Base-by-base conservation (phyloP, 2,888 invertebrate species). In the Drosophila rubida region DNA sequence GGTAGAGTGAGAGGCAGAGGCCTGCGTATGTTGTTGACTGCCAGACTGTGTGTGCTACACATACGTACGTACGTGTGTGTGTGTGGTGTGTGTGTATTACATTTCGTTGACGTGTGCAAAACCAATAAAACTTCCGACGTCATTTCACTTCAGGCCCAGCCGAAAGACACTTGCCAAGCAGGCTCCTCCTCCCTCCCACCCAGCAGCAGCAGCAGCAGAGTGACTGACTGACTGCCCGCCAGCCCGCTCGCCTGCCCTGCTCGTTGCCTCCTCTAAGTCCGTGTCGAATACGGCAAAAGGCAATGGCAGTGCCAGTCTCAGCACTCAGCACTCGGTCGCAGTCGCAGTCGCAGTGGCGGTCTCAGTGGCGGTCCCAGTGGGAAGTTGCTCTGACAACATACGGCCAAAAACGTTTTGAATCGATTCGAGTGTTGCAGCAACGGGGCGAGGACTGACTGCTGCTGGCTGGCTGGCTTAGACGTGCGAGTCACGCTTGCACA, bases 81-180 rank as follows among this genome's bases (percentile, higher is more conserved):
- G 39, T 64, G 19, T 60, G 48, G 48, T 65, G 51, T 69, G 41
- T 78, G 44, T 72, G 65, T 72, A 71, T 75, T 75, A 82, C 82
- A 86, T 89, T 83, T 84, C 80, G 89, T 80, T 90, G 89, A 89
- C 89, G 83, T 86, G 87, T 82, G 86, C 87, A 83, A 89, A 89
- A 85, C 87, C 89, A 89, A 89, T 88, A 86, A 89, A 89, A 88
- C 88, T 90, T 89, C 75, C 81, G 72, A 83, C 83, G 85, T 88
- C 80, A 78, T 78, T 86, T 78, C 66, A 69, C 65, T 68, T 68
- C 79, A 76, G 71, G 63, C 80, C 69, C 74, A 69, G 66, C 42
- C 79, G 69, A 83, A 80, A 75, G 73, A 73, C 73, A 73, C 83
- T 83, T 79, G 55, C 45, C 58, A 49, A 58, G 49, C 42, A 14